Percentiles rank a stretch among this genome's conserved stretches.
Evolutionary conservation across 2,888 invertebrate species (phyloP).

Genomic region (Heliconius erato): DNA sequence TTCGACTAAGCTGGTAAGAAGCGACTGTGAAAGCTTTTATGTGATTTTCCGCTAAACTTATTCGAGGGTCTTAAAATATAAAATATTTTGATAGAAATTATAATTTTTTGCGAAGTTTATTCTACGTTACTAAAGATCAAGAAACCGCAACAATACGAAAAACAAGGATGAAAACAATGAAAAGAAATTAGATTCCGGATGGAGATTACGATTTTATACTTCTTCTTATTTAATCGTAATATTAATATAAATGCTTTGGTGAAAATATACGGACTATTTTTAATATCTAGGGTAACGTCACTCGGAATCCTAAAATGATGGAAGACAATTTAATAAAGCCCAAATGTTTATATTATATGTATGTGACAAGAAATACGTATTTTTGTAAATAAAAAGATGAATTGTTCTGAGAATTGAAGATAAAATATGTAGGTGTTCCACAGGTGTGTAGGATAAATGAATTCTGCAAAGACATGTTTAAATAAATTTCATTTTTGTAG

Average conservation of each 20-base stretch:
- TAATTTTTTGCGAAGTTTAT: constrained; percentile 37
- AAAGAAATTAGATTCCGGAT: constrained; percentile 47
- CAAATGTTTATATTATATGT: constrained; percentile 7
- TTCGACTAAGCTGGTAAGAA: constrained; percentile 3
- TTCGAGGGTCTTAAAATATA: constrained; percentile 35
- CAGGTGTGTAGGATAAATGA: constrained; percentile 10
- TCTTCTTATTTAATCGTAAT: constrained; percentile 44
- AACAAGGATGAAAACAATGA: constrained; percentile 40
- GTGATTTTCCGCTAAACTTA: constrained; percentile 35
- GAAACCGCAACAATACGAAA: constrained; percentile 32
- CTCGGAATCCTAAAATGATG: constrained; percentile 36
- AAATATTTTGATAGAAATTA: constrained; percentile 36
- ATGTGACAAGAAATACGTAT: neutral
- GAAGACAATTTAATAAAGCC: constrained; percentile 41
- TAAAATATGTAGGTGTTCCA: neutral
- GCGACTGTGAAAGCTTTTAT: constrained; percentile 32
- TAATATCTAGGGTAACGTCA: constrained; percentile 42
- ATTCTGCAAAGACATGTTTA: neutral
- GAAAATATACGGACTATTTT: constrained; percentile 47
- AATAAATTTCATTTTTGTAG: neutral
- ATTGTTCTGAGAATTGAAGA: neutral
- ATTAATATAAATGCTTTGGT: constrained; percentile 48
- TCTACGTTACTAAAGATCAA: constrained; percentile 18
- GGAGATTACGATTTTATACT: constrained; percentile 37
- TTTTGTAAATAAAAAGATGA: neutral